Evolutionary conservation across 64 coral and sea anemone genomes (phyloP), one percentile per base, ranked within the genome.

Genomic region (Pocillopora damicornis): DNA sequence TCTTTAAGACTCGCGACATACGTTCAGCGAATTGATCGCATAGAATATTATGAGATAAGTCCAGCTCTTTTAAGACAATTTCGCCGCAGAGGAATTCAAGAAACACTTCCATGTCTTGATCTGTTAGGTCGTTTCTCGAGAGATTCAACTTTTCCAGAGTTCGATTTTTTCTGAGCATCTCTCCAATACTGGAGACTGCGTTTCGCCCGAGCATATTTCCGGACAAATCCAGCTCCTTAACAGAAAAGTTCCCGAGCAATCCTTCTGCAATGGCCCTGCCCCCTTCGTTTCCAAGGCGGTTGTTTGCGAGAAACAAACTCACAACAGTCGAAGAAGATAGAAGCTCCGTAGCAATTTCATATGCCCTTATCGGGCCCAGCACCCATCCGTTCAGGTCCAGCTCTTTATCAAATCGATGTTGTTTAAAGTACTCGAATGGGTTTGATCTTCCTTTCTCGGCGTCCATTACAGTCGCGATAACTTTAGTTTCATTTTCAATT

Each of bases 11-110:
- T n/a, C 73, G 37, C 4, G 20, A 86, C 67, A 90, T 68, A 7
- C 74, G 35, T 57, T 76, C 75, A 1, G 79, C 91, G 77, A 90
- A 93, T 37, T 84, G 62, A 73, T 97, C 91, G 58, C 66, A 86
- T 79, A 97, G 37, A 66, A 97, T 75, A 61, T 97, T 97, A 74
- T 64, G 69, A 37, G 76, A 90, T 30, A 97, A 78, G 69, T 93
- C 78, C 30, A 97, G 80, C n/a, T 88, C 88, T 75, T 90, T 92
- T 0, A 95, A 62, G 22, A 63, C 22, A 73, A n/a, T 82, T 76
- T 95, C 91, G 23, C 37, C 13, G 5, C 20, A 57, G 15, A 95
- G 67, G 60, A 38, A 88, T 5, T 88, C 38, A 9, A 95, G 36
- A 0, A 95, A 63, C 78, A 62, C 77, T 45, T 91, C 79, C 2